Evolutionary conservation across 2,888 invertebrate species (phyloP).

Genomic region (Crematogaster levior): DNA sequence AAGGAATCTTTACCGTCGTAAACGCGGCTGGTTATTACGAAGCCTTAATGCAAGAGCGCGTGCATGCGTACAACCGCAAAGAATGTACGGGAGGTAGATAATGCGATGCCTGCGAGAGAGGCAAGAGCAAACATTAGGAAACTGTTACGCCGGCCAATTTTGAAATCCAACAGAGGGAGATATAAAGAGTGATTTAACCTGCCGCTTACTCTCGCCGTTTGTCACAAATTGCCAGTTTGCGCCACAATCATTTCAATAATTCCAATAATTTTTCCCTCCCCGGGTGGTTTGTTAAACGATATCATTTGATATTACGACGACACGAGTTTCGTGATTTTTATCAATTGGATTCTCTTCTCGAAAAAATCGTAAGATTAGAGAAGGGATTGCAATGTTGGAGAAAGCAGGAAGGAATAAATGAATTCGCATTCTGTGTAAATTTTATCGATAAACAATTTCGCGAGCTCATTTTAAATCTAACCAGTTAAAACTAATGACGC

Average conservation of each 20-base stretch:
- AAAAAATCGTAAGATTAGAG: neutral
- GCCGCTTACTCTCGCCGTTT: constrained; percentile 14
- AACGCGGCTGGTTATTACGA: constrained; percentile 37
- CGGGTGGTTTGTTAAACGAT: constrained; percentile 8
- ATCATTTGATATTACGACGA: neutral
- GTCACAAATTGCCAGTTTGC: constrained; percentile 30
- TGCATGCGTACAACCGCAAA: constrained; percentile 23
- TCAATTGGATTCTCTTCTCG: neutral
- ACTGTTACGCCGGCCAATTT: constrained; percentile 32
- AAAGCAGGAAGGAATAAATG: neutral
- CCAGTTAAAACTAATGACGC: neutral
- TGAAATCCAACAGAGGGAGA: constrained; percentile 25
- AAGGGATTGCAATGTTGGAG: neutral
- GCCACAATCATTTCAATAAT: constrained; percentile 34
- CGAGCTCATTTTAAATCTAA: neutral
- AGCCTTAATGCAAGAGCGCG: constrained; percentile 23
- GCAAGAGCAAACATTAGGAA: constrained; percentile 39
- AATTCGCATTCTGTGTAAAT: neutral
- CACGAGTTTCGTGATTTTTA: neutral
- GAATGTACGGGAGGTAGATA: constrained; percentile 42
- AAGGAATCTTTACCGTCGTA: constrained; percentile 7
- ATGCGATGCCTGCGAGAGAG: constrained; percentile 46
- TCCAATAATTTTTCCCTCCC: constrained; percentile 8
- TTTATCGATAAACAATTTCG: neutral
- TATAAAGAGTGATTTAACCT: neutral